phyloP scores from a whole-genome alignment of 2,888 invertebrate species.

The Chironomus tentans region DNA sequence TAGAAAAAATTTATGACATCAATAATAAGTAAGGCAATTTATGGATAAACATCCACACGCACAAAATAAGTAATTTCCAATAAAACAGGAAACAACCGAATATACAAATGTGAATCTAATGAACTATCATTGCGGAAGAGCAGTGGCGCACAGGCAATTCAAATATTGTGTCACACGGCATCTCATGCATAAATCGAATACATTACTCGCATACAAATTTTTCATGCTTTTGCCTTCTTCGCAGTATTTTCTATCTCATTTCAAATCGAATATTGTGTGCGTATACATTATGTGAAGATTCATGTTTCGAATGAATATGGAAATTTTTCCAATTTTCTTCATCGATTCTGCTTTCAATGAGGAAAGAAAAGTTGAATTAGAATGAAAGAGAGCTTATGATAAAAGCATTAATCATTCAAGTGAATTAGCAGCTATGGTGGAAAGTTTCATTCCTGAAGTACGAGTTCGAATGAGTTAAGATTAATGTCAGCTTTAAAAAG shows the following conservation, averaged over 20 bases:
- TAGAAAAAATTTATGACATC: too few relatives aligned
- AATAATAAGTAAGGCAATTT: too few relatives aligned
- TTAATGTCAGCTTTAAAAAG: too few relatives aligned
- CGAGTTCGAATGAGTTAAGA: too few relatives aligned
- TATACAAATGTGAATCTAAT: not conserved
- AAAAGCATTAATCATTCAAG: too few relatives aligned
- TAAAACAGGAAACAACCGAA: not conserved
- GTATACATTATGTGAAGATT: not conserved
- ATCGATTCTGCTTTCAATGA: too few relatives aligned
- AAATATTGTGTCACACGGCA: not conserved
- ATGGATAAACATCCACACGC: too few relatives aligned
- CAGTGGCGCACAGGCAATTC: not conserved
- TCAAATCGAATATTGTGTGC: not conserved
- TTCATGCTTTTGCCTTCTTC: not conserved
- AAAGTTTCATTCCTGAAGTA: too few relatives aligned
- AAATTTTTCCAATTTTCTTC: not conserved
- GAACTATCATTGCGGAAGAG: not conserved
- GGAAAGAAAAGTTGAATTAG: too few relatives aligned
- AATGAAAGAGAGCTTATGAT: too few relatives aligned
- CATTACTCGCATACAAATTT: not conserved
- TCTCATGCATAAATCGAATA: constrained; percentile 7
- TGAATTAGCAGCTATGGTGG: too few relatives aligned
- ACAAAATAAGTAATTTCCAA: too few relatives aligned
- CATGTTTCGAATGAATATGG: not conserved
- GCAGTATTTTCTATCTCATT: not conserved